Base-by-base conservation (phyloP, 2,888 invertebrate species). In the Cheiracanthium punctorium region DNA sequence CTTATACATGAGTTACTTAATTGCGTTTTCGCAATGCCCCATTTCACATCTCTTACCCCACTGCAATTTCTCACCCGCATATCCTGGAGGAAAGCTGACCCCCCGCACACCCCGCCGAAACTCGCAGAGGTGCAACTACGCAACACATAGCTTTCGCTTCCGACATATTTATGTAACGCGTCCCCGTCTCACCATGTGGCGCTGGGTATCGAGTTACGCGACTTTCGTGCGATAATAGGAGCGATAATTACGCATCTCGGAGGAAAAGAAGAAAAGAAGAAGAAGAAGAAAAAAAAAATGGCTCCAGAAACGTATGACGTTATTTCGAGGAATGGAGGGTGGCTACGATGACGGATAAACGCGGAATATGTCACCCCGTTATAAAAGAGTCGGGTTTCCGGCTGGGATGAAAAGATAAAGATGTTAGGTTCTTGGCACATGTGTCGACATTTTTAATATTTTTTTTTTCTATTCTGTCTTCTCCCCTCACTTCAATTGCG, bases 91-190 rank as follows among this genome's bases (percentile, higher is more conserved):
- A n/a, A 33, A 20, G 70, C 24, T 48, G 48, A 32, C 80, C 71
- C 79, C 64, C 24, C 20, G 37, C n/a, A n/a, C n/a, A n/a, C n/a
- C n/a, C n/a, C n/a, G n/a, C n/a, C n/a, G n/a, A n/a, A n/a, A n/a
- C n/a, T 7, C 33, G n/a, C 24, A 41, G 67, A 82, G 72, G 72
- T 67, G 82, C 32, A 37, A 82, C 29, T 70, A 65, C 20, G 52
- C 73, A 79, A 84, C 84, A 84, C 84, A 84, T 84, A 20, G 82
- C 77, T 77, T 33, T 72, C 64, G 48, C 70, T 75, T 82, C 76
- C 82, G 65, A 84, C 84, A 84, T 79, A 84, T 84, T 84, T 84
- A 82, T 48, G 82, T 71, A 73, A 74, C 84, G 73, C 79, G 48
- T 72, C 48, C 48, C 52, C 48, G 24, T 75, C 79, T 28, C 84